phyloP scores from a whole-genome alignment of 37 sponge, comb jelly and placozoan species.

The Spongilla lacustris region DNA sequence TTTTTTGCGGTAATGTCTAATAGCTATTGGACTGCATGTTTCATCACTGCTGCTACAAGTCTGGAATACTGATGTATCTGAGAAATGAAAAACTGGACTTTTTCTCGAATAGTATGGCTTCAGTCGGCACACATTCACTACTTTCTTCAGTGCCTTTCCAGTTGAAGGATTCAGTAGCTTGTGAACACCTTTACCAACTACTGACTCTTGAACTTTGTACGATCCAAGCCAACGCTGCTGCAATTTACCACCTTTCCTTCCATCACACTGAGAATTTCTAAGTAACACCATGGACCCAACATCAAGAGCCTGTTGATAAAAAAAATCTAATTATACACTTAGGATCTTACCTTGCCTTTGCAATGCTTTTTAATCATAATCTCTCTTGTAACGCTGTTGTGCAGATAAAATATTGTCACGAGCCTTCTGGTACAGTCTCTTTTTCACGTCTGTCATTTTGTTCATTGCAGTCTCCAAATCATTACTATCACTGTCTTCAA shows the following conservation, averaged over 20 bases:
- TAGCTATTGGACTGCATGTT: no score
- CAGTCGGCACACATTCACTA: slow-evolving; percentile 30
- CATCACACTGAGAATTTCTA: slow-evolving; percentile 27
- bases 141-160: slow-evolving; percentile 26
- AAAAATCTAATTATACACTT: not conserved
- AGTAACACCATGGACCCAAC: slow-evolving; percentile 14
- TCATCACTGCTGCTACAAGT: no score
- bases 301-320: not conserved
- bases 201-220: slow-evolving; percentile 2
- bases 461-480: slow-evolving; percentile 15
- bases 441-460: slow-evolving; percentile 26
- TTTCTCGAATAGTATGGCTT: slow-evolving; percentile 21
- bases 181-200: slow-evolving; percentile 31
- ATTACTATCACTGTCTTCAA: slow-evolving; percentile 4
- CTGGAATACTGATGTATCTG: no score
- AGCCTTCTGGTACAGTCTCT: slow-evolving; percentile 6
- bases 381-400: slow-evolving; percentile 8
- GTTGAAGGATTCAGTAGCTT: slow-evolving; percentile 27
- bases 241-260: slow-evolving; percentile 44
- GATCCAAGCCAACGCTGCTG: slow-evolving; percentile 23
- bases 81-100: no score
- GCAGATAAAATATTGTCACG: slow-evolving; percentile 17
- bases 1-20: no score
- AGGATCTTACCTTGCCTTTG: slow-evolving; percentile 2
- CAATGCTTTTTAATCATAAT: slow-evolving; percentile 24